Base-by-base conservation (phyloP, 1,140 invertebrate genomes). In the Ctenoplectra terminalis region DNA sequence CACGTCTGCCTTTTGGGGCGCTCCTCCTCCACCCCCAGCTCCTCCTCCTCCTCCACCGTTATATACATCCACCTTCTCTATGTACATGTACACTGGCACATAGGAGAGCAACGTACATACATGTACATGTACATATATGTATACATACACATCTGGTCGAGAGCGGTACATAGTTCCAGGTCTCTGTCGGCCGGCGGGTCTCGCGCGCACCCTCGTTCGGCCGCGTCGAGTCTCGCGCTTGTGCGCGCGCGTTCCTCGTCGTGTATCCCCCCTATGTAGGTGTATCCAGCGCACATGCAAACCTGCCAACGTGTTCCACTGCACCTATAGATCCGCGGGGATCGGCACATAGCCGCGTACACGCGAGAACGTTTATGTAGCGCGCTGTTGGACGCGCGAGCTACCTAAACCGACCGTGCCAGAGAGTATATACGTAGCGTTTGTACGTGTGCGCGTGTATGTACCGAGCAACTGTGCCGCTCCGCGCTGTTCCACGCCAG, bases 1-100 rank as follows among this genome's bases (percentile, higher is more conserved):
- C 91, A 93, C 92, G 92, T 93, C 91, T 89, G 91, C 91, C 91
- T 91, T 92, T 92, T 90, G 91, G 92, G 91, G 88, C 90, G 89
- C 87, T 66, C 84, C 74, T 20, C 66, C 66, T 23, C 66, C 66
- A 15, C 20, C 66, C 31, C 43, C 43, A 9, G 17, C 64, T 20
- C 11, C 40, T 20, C 64, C 1, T 29, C 43, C 64, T 3, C 43
- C 2, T 31, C 66, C 29, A 31, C 43, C 80, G 81, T 67, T 46
- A 63, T 48, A 15, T n/a, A 23, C 58, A n/a, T 69, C 64, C 31
- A 60, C 58, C 3, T 54, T 13, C 37, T 15, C 40, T 26, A 1
- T 37, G 9, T 61, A 37, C 13, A 23, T 23, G 8, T 34, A 15
- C 8, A 0, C 7, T 3, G 0, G 11, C 7, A 31, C 2, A n/a